Evolutionary conservation across 2,797 vertebrate species (phyloP).

Genomic region (Lagodon rhomboides): DNA sequence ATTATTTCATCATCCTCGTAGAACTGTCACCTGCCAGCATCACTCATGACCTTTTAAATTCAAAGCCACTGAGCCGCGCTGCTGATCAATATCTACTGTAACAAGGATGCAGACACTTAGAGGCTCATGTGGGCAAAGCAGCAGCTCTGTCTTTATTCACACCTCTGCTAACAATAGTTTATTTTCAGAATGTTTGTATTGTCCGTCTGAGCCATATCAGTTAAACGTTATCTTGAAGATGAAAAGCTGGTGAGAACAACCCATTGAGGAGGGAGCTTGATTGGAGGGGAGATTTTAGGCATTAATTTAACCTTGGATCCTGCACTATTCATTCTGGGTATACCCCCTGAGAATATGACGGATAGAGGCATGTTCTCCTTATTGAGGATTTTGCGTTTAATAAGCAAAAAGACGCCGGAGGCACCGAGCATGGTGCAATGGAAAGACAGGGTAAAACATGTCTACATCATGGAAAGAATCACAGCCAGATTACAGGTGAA

Average conservation of each 20-base stretch:
- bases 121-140: not conserved
- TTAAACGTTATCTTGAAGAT: not conserved
- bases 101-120: slow-evolving; percentile 4
- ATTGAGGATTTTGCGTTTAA: no score
- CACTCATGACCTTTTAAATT: slow-evolving; percentile 15
- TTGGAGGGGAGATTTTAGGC: no score
- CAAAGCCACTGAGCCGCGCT: not conserved
- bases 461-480: no score
- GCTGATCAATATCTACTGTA: slow-evolving; percentile 18
- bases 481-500: no score
- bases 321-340: no score
- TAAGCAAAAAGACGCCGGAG: no score
- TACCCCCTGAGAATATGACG: no score
- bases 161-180: not conserved
- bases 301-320: no score
- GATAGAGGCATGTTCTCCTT: no score
- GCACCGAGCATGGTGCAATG: no score
- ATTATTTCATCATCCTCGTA: slow-evolving; percentile 11
- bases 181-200: not conserved
- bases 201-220: not conserved
- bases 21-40: not conserved
- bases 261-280: no score
- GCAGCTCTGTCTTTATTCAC: not conserved
- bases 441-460: no score
- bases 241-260: not conserved